Evolutionary conservation across 1,140 invertebrate genomes (phyloP), one percentile per base, ranked within the genome.

Genomic region (Nephila pilipes): DNA sequence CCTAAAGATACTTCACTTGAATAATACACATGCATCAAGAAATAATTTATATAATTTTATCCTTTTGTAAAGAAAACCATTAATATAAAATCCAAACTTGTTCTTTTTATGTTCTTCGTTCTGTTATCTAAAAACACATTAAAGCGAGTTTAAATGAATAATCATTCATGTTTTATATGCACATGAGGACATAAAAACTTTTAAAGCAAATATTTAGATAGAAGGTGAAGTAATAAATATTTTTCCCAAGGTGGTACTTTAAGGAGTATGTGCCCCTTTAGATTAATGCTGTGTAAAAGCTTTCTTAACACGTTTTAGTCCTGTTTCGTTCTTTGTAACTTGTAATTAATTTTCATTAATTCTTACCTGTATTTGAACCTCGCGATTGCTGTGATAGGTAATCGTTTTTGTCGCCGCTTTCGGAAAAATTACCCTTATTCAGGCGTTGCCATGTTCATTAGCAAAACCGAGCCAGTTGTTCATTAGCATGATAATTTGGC

Each of bases 401-500:
- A 69, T 69, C 65, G 25, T 29, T 69, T 69, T 69, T 32, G 65
- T 69, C 65, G 25, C 25, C 65, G 14, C 14, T 69, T 29, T 69
- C 22, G n/a, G 65, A 69, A 69, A 69, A 69, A 69, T 69, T 29
- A 29, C 16, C n/a, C 12, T 14, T 14, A 10, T 32, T 20, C 16
- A 58, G 16, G 22, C 16, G 57, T 18, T 22, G 2, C 57, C 16
- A 4, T 20, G 57, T 29, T 29, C 29, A 29, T 4, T 69, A 29
- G 25, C n/a, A 2, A 46, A 69, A 29, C 65, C 16, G 22, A 4
- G 65, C 65, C 25, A 14, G 25, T 69, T 69, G 10, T 69, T 69
- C 65, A 69, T 69, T 69, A 69, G 65, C 65, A 69, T 69, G 29
- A 29, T 69, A 69, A 69, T 69, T 69, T 69, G 65, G 65, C 65